Conservation (phyloP, 2,797 vertebrate species). For the Myoxocephalus aenaeus region DNA sequence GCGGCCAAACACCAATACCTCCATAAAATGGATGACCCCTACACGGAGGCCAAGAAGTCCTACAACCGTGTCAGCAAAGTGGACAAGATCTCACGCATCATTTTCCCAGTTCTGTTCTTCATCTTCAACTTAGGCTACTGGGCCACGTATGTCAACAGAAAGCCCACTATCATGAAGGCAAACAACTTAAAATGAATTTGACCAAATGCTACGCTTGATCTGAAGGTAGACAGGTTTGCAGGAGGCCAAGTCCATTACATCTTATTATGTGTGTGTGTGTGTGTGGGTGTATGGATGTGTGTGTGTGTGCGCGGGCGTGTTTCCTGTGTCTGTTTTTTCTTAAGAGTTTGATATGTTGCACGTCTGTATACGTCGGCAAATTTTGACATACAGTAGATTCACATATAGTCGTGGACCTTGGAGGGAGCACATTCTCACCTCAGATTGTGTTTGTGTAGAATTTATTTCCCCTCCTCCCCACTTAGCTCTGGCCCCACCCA, state of each 20-base stretch:
- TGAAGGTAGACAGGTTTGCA: constrained; percentile 58
- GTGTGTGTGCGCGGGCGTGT: constrained; percentile 35
- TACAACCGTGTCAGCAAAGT: constrained; percentile 99
- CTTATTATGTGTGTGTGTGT: constrained; percentile 56
- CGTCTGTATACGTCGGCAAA: constrained; percentile 66
- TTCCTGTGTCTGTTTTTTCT: constrained; percentile 62
- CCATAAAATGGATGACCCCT: constrained; percentile 89
- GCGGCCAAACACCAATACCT: constrained; percentile 77
- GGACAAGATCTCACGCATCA: constrained; percentile 99
- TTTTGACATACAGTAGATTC: constrained; percentile 60
- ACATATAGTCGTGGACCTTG: constrained; percentile 46
- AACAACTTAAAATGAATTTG: constrained; percentile 91
- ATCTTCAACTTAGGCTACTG: constrained; percentile 99
- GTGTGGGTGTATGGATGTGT: constrained; percentile 36
- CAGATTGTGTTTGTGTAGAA: constrained; percentile 57
- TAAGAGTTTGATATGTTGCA: constrained; percentile 76
- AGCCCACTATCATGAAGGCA: constrained; percentile 93
- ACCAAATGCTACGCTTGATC: constrained; percentile 49
- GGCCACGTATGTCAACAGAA: constrained; percentile 98
- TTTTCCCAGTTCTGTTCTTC: constrained; percentile 98
- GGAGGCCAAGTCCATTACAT: constrained; percentile 75
- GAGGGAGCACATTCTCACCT: constrained; percentile 56
- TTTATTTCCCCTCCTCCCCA: constrained; percentile 46
- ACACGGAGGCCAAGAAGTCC: constrained; percentile 93
- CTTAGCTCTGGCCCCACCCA: constrained; percentile 69